Base-by-base conservation (phyloP, 2,113 vertebrate species). In the Mionectes macconnelli region DNA sequence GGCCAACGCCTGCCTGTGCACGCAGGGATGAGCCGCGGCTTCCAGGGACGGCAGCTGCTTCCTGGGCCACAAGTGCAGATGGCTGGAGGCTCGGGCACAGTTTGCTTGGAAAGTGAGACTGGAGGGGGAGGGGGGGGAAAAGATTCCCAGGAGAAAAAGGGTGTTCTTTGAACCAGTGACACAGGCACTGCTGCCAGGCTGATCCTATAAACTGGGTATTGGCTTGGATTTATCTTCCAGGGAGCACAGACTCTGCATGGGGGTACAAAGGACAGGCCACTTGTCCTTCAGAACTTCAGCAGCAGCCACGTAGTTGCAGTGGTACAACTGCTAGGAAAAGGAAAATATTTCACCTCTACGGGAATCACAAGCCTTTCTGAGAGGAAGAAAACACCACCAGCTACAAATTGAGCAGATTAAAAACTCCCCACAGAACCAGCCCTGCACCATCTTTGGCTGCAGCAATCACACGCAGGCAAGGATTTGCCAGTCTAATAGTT, bases 31-130 rank as follows among this genome's bases (percentile, higher is more conserved):
- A 62, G 84, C 88, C 25, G 77, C 47, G 23, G 55, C 63, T 90
- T 27, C 40, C 95, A 72, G 84, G 87, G 64, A 23, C 0, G 14
- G 80, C 95, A 96, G 94, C 95, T 95, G 94, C 77, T 22, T 85
- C 85, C 91, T 78, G 70, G 18, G 60, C 67, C 73, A 37, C 13
- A 10, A 4, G 33, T 72, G 14, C 94, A 96, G 87, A 93, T 89
- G 95, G 91, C 3, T 70, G 57, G 16, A 90, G 53, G 76, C 78
- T 85, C 11, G 1, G 73, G 47, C 39, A 74, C 2, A 10, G 30
- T 14, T 77, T 62, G 60, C 69, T 93, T 37, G 44, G 22, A 31
- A 93, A 94, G 62, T 6, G 47, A 89, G 49, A 49, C 18, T 14
- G 44, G 44, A 19, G 44, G 37, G 57, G 3, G 44, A 56, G 24